Evolutionary conservation across 2,113 vertebrate genomes (phyloP).

Genomic region (Orthonyx spaldingii): DNA sequence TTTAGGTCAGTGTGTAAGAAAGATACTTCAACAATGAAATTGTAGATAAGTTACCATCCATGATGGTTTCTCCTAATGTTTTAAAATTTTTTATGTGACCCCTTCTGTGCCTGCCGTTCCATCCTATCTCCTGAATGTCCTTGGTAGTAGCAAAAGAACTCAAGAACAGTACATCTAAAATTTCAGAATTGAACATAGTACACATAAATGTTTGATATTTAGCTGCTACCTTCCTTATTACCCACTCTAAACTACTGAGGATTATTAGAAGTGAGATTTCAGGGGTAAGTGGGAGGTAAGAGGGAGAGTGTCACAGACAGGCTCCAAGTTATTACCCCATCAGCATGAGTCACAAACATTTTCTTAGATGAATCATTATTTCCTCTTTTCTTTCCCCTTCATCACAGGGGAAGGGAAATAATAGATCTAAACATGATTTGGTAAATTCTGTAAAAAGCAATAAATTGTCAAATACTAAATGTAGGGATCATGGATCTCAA

Average conservation of each 20-base stretch:
- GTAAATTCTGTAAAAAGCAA: background rate
- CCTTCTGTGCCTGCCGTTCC: background rate
- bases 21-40: background rate
- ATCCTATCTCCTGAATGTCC: background rate
- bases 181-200: background rate
- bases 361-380: background rate
- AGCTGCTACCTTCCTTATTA: background rate
- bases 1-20: background rate
- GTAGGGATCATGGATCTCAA: background rate
- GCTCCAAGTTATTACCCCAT: background rate
- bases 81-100: background rate
- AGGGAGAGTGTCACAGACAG: background rate
- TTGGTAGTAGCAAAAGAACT: background rate
- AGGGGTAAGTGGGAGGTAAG: background rate
- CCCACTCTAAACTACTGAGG: background rate
- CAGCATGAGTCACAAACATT: background rate
- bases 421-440: background rate
- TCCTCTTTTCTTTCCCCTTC: background rate
- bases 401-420: background rate
- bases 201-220: background rate
- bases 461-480: background rate
- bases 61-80: background rate
- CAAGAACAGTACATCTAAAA: background rate
- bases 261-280: background rate
- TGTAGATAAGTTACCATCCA: background rate